phyloP scores from a whole-genome alignment of 2,888 invertebrate genomes.

The Pedicia rivosa region DNA sequence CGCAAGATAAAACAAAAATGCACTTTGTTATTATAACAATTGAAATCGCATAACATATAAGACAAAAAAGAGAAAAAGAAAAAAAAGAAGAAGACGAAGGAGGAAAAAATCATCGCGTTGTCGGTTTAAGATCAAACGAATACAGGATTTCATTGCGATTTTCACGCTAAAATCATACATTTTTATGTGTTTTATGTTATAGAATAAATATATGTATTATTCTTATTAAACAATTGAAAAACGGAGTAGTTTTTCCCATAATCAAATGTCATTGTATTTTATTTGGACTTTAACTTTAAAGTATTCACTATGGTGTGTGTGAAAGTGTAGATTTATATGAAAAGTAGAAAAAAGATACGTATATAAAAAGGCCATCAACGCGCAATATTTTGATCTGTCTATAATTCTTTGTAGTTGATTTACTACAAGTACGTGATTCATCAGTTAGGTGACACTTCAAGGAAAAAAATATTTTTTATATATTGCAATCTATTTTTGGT shows the following conservation, averaged over 20 bases:
- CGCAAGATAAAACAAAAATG: conserved; percentile 5
- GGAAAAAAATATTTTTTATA: too few relatives aligned
- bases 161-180: conserved; percentile 11
- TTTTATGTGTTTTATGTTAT: background rate
- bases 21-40: conserved; percentile 3
- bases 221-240: background rate
- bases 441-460: too few relatives aligned
- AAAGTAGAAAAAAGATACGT: too few relatives aligned
- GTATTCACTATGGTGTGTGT: too few relatives aligned
- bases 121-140: conserved; percentile 10
- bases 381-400: too few relatives aligned
- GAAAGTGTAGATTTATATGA: too few relatives aligned
- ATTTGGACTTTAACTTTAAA: too few relatives aligned
- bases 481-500: too few relatives aligned
- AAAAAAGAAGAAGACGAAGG: background rate
- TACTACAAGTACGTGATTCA: too few relatives aligned
- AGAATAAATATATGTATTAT: background rate
- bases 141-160: conserved; percentile 13
- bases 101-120: background rate
- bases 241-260: conserved; percentile 4
- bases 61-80: background rate
- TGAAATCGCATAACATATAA: background rate
- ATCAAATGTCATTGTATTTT: conserved; percentile 2
- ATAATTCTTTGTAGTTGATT: too few relatives aligned
- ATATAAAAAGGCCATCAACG: too few relatives aligned